These are phyloP conservation scores for Stenichneumon culpator DNA, from an alignment of 2,888 invertebrate species.

Conservation along the genomic window DNA sequence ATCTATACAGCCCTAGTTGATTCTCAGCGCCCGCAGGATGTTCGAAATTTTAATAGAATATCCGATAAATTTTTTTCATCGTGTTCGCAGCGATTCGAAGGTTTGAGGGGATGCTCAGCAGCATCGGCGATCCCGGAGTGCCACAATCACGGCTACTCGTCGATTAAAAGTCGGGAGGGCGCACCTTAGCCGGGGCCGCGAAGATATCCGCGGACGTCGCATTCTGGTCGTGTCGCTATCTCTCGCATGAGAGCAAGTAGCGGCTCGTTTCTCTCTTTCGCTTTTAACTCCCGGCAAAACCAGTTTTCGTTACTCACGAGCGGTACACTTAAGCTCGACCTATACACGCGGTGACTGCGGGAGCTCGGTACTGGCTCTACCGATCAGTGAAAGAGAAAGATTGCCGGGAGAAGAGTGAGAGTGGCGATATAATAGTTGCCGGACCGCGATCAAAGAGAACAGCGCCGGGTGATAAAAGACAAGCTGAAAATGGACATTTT, in stretches of 20 bases:
- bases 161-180: constrained; percentile 14
- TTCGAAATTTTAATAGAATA: too few relatives aligned
- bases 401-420: constrained; percentile 31
- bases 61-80: neutral
- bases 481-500: too few relatives aligned
- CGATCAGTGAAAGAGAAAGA: constrained; percentile 39
- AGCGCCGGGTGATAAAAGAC: neutral
- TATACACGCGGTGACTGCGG: constrained; percentile 50
- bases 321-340: constrained; percentile 56
- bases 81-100: neutral
- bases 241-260: neutral
- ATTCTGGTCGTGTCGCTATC: neutral
- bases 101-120: constrained; percentile 19
- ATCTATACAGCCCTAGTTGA: too few relatives aligned
- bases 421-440: constrained; percentile 22
- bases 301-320: constrained; percentile 60
- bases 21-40: too few relatives aligned
- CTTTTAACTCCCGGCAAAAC: constrained; percentile 51
- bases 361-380: constrained; percentile 24
- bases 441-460: constrained; percentile 7
- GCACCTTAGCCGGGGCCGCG: constrained; percentile 6
- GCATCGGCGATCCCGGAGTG: constrained; percentile 5
- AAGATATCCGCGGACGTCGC: neutral
- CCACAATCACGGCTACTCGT: constrained; percentile 13
- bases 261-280: constrained; percentile 27